These are phyloP conservation scores for Wasmannia auropunctata DNA, from an alignment of 1,140 invertebrate species.

Conservation along the genomic window DNA sequence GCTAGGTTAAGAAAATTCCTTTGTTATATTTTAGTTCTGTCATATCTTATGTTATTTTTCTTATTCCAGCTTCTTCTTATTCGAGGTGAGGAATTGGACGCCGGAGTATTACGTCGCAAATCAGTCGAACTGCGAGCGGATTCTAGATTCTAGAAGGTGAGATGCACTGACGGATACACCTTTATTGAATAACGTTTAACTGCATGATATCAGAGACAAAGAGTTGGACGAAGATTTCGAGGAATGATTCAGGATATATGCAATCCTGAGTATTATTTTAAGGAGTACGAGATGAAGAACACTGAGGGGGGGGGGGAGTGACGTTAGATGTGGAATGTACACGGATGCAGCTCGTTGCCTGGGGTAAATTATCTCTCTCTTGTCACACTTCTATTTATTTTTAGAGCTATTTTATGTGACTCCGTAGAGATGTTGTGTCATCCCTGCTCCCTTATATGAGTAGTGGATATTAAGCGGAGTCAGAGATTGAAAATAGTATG, in stretches of 20 bases:
- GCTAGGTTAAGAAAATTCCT: neutral
- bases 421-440: neutral
- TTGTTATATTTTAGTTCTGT: no score
- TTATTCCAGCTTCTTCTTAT: conserved; percentile 62
- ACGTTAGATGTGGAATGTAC: conserved; percentile 89
- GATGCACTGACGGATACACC: conserved; percentile 86
- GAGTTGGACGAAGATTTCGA: conserved; percentile 91
- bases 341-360: conserved; percentile 88
- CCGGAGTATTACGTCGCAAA: conserved; percentile 80
- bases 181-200: conserved; percentile 88
- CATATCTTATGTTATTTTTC: no score
- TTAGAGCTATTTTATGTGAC: conserved; percentile 44
- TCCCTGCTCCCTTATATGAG: conserved; percentile 45
- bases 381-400: conserved; percentile 23
- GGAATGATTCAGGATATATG: conserved; percentile 98
- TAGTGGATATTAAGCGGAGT: conserved; percentile 68
- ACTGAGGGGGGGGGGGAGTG: conserved; percentile 84
- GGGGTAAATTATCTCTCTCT: conserved; percentile 82
- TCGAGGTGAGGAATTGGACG: conserved; percentile 76
- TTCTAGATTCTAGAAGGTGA: conserved; percentile 73
- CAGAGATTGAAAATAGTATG: conserved; percentile 77
- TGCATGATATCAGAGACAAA: conserved; percentile 89
- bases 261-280: conserved; percentile 95
- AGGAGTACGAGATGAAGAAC: conserved; percentile 90
- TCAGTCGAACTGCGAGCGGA: conserved; percentile 74